Percentiles rank a stretch among this genome's conserved stretches.
These are phyloP conservation scores for Anticlea derivata DNA, from an alignment of 2,888 invertebrate species.

Conservation along the genomic window DNA sequence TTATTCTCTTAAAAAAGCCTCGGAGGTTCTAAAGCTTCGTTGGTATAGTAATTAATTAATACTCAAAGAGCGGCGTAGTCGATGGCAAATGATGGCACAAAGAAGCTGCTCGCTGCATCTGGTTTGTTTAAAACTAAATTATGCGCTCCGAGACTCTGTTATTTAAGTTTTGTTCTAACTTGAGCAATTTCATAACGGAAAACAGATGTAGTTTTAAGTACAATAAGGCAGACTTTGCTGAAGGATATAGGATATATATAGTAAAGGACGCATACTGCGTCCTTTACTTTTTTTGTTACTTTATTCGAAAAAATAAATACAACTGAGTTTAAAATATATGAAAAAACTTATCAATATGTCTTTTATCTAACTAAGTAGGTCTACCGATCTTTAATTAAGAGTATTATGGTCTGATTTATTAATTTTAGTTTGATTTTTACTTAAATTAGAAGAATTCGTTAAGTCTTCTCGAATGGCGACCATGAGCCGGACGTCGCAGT, in stretches of 20 bases:
- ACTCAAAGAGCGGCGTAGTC: conserved; percentile 27
- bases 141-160: conserved; percentile 28
- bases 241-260: not conserved
- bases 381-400: too few relatives aligned
- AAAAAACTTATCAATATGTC: too few relatives aligned
- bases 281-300: too few relatives aligned
- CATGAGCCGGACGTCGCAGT: too few relatives aligned
- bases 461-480: too few relatives aligned
- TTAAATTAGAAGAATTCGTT: too few relatives aligned
- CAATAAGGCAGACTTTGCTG: conserved; percentile 5
- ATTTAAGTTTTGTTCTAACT: conserved; percentile 30
- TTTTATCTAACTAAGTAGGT: too few relatives aligned
- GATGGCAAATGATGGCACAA: conserved; percentile 37
- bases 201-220: conserved; percentile 23
- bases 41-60: conserved; percentile 40
- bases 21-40: conserved; percentile 20
- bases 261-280: too few relatives aligned
- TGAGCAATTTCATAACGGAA: conserved; percentile 15
- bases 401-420: too few relatives aligned
- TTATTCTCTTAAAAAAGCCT: conserved; percentile 5
- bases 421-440: too few relatives aligned
- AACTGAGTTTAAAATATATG: too few relatives aligned
- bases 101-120: conserved; percentile 36
- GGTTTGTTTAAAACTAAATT: conserved; percentile 40
- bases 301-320: too few relatives aligned